Conservation (phyloP, 2,888 invertebrate genomes). For the Chironomus tentans region DNA sequence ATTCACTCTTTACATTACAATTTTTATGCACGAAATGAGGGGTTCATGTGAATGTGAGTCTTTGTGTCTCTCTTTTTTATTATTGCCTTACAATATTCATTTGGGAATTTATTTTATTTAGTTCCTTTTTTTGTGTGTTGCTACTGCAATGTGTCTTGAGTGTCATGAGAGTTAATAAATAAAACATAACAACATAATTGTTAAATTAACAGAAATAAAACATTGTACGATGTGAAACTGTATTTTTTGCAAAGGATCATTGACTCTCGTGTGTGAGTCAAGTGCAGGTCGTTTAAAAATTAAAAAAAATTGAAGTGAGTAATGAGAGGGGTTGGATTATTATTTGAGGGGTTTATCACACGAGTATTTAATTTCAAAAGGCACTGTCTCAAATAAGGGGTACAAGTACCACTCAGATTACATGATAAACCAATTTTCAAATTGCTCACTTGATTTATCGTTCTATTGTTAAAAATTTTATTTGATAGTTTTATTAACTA, state of each 20-base stretch:
- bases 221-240: too few species aligned
- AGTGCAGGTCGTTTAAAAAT: conserved; percentile 16
- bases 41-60: not conserved
- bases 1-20: not conserved
- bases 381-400: not conserved
- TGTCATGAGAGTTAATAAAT: conserved; percentile 26
- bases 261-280: conserved; percentile 11
- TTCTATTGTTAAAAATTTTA: not conserved
- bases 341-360: not conserved
- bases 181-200: conserved; percentile 27
- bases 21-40: not conserved
- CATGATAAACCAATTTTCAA: not conserved
- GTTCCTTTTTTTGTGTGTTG: not conserved
- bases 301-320: too few species aligned
- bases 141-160: not conserved
- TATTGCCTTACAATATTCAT: conserved; percentile 1
- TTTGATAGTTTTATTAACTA: not conserved
- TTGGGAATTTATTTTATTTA: conserved; percentile 14
- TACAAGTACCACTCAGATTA: not conserved
- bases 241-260: conserved; percentile 9
- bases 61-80: conserved; percentile 3
- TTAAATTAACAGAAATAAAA: conserved; percentile 21
- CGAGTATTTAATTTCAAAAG: conserved; percentile 13
- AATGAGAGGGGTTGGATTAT: not conserved
- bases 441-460: conserved; percentile 15